Conservation (phyloP, 2,113 vertebrate genomes). For the Macrotis lagotis region DNA sequence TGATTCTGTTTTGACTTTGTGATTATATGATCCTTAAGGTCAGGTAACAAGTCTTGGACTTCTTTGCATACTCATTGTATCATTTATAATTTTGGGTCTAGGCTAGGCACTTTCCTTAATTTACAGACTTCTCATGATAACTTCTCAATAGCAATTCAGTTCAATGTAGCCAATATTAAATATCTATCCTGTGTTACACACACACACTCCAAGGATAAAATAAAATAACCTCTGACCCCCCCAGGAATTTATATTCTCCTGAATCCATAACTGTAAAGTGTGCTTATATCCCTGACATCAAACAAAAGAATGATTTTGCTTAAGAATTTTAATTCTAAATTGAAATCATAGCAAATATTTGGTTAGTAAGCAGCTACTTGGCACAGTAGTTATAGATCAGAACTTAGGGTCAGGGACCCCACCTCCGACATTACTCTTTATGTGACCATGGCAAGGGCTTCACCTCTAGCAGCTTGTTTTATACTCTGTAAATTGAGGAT, state of each 20-base stretch:
- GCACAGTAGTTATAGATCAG: background rate
- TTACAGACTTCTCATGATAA: background rate
- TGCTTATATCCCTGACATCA: background rate
- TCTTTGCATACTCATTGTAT: background rate
- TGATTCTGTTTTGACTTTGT: background rate
- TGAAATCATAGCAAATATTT: background rate
- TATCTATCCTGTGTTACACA: background rate
- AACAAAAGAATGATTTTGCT: background rate
- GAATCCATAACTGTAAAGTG: background rate
- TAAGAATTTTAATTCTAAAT: background rate
- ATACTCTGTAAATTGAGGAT: background rate
- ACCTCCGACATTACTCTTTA: background rate
- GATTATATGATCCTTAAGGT: background rate
- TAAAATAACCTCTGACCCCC: background rate
- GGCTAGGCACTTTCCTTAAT: background rate
- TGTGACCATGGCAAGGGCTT: background rate
- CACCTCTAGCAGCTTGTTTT: background rate
- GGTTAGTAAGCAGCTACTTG: background rate
- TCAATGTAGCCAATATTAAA: background rate
- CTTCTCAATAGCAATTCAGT: background rate
- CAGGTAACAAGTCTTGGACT: background rate
- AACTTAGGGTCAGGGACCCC: background rate
- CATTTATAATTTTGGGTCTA: background rate
- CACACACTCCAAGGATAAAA: background rate
- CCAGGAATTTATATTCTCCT: background rate